Percentiles rank a stretch among this genome's conserved stretches.
Conservation (phyloP, 1,140 invertebrate genomes). For the Centruroides sculpturatus region DNA sequence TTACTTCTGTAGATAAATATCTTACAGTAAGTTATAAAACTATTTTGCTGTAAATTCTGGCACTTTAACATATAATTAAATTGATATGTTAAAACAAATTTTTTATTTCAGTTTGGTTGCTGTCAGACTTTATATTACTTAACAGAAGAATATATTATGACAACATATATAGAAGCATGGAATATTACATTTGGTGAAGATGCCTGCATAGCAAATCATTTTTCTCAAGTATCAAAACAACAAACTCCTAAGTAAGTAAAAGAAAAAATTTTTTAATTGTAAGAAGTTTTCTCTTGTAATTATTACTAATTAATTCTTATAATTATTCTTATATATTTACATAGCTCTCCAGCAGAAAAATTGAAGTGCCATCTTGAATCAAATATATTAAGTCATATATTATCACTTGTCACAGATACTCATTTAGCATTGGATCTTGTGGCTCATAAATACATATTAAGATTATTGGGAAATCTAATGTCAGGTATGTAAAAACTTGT, state of each 20-base stretch:
- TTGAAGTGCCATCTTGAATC: not conserved
- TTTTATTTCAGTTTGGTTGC: slow-evolving; percentile 31
- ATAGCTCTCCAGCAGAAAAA: too few species aligned
- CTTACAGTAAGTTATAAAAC: slow-evolving; percentile 36
- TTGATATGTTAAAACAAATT: not conserved
- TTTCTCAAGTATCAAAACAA: too few species aligned
- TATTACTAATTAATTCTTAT: too few species aligned
- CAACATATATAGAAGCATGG: slow-evolving; percentile 32
- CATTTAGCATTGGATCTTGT: slow-evolving; percentile 44
- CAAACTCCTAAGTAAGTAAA: too few species aligned
- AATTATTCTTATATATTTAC: too few species aligned
- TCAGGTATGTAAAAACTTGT: slow-evolving; percentile 32
- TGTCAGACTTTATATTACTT: slow-evolving; percentile 32
- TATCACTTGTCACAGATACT: slow-evolving; percentile 42
- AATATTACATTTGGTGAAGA: slow-evolving; percentile 1
- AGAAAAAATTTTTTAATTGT: too few species aligned
- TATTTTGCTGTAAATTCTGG: not conserved
- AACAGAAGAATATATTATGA: slow-evolving; percentile 30
- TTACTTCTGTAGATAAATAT: slow-evolving; percentile 43
- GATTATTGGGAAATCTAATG: slow-evolving; percentile 47
- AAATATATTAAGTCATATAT: slow-evolving; percentile 16
- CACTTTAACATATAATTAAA: too few species aligned
- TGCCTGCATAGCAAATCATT: too few species aligned
- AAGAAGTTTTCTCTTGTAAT: too few species aligned
- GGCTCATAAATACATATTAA: slow-evolving; percentile 43